Evolutionary conservation across 2,888 invertebrate genomes (phyloP), one percentile per base, ranked within the genome.

Genomic region (Chamaedrilus cognettii): DNA sequence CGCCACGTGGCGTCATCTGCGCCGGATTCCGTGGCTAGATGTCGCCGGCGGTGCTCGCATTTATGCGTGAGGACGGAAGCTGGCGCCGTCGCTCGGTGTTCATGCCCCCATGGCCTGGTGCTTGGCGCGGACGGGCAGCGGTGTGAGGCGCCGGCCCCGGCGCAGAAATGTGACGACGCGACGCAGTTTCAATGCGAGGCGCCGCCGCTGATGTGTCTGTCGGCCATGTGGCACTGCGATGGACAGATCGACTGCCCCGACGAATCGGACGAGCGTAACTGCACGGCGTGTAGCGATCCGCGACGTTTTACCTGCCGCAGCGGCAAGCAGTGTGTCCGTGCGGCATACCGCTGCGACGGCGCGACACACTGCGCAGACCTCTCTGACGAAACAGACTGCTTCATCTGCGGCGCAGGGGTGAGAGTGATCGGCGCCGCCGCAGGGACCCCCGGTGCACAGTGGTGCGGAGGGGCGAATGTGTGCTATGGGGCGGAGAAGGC

Each of bases 261-360:
- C 68, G 70, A 74, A n/a, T 80, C 81, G 0, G 83, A 83, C 64
- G 83, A 84, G 70, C 68, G 70, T 28, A 73, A 78, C 68, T 83
- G 83, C 72, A 11, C 42, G 11, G 75, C 78, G 0, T 62, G 74
- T 7, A 73, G 75, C 58, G 70, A 80, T 64, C 76, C 11, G 11
- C 7, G 79, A 61, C 72, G 81, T 62, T 82, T 79, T 70, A 70
- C 73, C 57, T n/a, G 52, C 1, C 74, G 75, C 61, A 91, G 91
- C 49, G 52, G 50, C 4, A 87, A 88, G 0, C n/a, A n/a, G n/a
- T 98, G 97, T 80, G 95, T 97, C 72, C 94, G 94, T 0, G 87
- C 93, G 63, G 92, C 94, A 89, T 97, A 96, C 96, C 91, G 93
- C 1, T 98, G 97, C 82, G 97, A 97, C 82, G 92, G 95, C 0